These are phyloP conservation scores for Dendroctonus valens DNA, from an alignment of 1,140 invertebrate species.

Conservation along the genomic window DNA sequence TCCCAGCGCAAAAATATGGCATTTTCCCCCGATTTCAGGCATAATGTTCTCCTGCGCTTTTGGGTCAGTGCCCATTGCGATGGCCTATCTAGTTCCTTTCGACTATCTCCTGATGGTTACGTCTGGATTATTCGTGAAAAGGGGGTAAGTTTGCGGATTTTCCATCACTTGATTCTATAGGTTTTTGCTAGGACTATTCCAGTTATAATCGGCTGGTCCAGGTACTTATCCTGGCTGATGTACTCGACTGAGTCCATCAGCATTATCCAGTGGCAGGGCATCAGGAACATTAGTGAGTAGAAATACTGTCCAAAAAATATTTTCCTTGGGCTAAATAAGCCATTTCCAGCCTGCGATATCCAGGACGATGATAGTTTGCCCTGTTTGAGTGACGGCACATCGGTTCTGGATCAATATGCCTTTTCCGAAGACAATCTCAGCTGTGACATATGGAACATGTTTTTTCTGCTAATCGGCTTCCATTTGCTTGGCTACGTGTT, in stretches of 20 bases:
- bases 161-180: conserved; percentile 1
- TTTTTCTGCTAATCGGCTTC: conserved; percentile 65
- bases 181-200: conserved; percentile 70
- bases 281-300: conserved; percentile 74
- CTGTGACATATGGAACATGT: conserved; percentile 64
- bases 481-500: conserved; percentile 68
- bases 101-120: conserved; percentile 87
- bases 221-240: conserved; percentile 89
- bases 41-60: conserved; percentile 83
- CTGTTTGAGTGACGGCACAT: conserved; percentile 67
- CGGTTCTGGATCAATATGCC: conserved; percentile 71
- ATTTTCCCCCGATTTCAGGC: conserved; percentile 55
- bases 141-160: conserved; percentile 60
- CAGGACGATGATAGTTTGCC: conserved; percentile 56
- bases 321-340: not conserved
- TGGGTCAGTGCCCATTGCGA: conserved; percentile 73
- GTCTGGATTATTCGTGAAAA: conserved; percentile 78
- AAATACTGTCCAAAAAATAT: conserved; percentile 4
- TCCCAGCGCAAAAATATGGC: not conserved
- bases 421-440: conserved; percentile 66
- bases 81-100: conserved; percentile 82
- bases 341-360: conserved; percentile 63
- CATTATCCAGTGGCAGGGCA: conserved; percentile 74
- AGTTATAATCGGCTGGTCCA: conserved; percentile 75
- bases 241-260: conserved; percentile 88